A percentile compares a stretch with the other conserved stretches of the same genome.
Conservation (phyloP, 1,140 invertebrate genomes). For the Tachypleus tridentatus region DNA sequence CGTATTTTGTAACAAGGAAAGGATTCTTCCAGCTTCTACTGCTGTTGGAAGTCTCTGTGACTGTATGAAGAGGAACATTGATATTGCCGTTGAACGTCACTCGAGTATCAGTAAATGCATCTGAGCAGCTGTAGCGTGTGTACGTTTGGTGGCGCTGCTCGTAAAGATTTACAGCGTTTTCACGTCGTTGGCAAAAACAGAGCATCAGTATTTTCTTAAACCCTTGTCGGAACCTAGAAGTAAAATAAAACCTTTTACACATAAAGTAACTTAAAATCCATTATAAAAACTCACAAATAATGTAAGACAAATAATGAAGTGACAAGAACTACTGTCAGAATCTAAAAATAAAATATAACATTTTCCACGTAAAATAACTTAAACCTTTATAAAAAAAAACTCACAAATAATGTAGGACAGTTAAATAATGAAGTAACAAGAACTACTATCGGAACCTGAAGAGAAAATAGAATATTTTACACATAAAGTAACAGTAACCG, state of each 20-base stretch:
- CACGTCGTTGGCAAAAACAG: constrained; percentile 40
- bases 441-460: no score
- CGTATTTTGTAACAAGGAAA: constrained; percentile 3
- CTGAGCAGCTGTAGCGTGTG: constrained; percentile 24
- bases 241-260: constrained; percentile 1
- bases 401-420: no score
- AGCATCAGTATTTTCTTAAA: constrained; percentile 77
- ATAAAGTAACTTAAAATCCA: no score
- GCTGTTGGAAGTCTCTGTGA: constrained; percentile 17
- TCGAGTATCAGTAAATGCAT: constrained; percentile 22
- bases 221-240: constrained; percentile 64
- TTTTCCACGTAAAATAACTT: no score
- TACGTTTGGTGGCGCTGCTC: constrained; percentile 17
- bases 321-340: no score
- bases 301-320: no score
- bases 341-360: no score
- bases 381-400: no score
- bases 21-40: constrained; percentile 15
- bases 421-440: no score
- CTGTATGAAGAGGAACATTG: constrained; percentile 17
- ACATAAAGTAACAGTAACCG: no score
- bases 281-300: no score
- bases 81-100: constrained; percentile 23
- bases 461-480: no score
- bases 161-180: constrained; percentile 12